A percentile compares a stretch with the other conserved stretches of the same genome.
phyloP scores from a whole-genome alignment of 2,888 invertebrate genomes.

The Drosophila atripex region DNA sequence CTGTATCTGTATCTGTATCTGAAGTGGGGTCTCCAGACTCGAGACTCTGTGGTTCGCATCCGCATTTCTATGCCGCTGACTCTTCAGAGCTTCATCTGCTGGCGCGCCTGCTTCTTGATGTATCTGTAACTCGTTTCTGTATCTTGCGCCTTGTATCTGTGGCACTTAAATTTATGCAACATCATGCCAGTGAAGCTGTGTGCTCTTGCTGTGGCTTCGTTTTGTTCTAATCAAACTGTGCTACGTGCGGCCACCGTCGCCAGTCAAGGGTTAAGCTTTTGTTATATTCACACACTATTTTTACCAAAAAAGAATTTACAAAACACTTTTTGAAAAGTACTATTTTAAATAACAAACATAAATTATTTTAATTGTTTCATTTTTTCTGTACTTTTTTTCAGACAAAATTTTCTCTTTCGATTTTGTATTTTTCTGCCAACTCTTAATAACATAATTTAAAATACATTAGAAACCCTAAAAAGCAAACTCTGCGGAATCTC shows the following conservation, averaged over 20 bases:
- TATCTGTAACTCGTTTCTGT: constrained; percentile 76
- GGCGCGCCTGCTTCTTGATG: constrained; percentile 51
- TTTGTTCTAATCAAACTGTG: constrained; percentile 72
- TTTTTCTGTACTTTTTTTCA: neutral
- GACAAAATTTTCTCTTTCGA: neutral
- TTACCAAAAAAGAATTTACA: neutral
- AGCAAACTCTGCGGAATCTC: constrained; percentile 25
- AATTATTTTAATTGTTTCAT: too few species aligned
- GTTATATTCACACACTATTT: constrained; percentile 7
- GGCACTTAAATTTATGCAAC: constrained; percentile 78
- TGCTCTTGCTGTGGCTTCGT: constrained; percentile 41
- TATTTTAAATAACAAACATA: neutral
- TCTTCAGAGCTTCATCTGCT: constrained; percentile 49
- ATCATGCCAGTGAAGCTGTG: constrained; percentile 61
- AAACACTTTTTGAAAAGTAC: neutral
- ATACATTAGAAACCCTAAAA: constrained; percentile 34
- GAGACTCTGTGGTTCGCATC: constrained; percentile 62
- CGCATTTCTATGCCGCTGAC: constrained; percentile 70
- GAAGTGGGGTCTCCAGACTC: constrained; percentile 49
- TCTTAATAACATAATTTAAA: constrained; percentile 15
- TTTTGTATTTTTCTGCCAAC: neutral
- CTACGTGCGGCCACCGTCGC: constrained; percentile 54
- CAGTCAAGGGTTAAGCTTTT: constrained; percentile 45
- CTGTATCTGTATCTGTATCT: constrained; percentile 18
- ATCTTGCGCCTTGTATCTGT: constrained; percentile 72